Percentiles rank a stretch among this genome's conserved stretches.
phyloP scores from a whole-genome alignment of 2,888 invertebrate genomes.

The Parnassius mnemosyne region DNA sequence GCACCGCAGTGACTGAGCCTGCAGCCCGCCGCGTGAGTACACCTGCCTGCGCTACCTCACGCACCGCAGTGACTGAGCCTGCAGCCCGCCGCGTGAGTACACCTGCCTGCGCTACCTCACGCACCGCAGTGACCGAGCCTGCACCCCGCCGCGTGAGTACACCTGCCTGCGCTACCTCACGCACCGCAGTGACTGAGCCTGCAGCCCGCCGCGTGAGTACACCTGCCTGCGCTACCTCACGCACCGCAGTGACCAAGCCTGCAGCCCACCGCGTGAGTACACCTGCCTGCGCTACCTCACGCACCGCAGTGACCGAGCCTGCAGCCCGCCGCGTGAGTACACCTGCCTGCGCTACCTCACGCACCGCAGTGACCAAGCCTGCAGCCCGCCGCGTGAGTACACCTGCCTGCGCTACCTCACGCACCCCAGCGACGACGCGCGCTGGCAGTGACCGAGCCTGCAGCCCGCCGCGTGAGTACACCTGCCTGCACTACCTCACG shows the following conservation, averaged over 20 bases:
- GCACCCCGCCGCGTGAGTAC: not conserved
- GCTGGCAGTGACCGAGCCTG: constrained; percentile 39
- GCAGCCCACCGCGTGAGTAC: not conserved
- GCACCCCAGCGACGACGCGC: constrained; percentile 61
- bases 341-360: constrained; percentile 58
- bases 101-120: constrained; percentile 58
- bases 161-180: constrained; percentile 48
- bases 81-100: not conserved
- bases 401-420: constrained; percentile 49
- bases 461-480: not conserved
- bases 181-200: constrained; percentile 43
- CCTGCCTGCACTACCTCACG: constrained; percentile 59
- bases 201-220: not conserved
- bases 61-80: constrained; percentile 43
- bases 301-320: constrained; percentile 43
- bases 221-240: constrained; percentile 58
- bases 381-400: not conserved
- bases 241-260: constrained; percentile 39
- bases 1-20: constrained; percentile 39
- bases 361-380: constrained; percentile 39
- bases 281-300: constrained; percentile 49
- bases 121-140: constrained; percentile 39
- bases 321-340: not conserved
- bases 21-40: not conserved
- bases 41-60: constrained; percentile 47